phyloP scores from a whole-genome alignment of 1,140 invertebrate genomes.

The Diorhabda sublineata region DNA sequence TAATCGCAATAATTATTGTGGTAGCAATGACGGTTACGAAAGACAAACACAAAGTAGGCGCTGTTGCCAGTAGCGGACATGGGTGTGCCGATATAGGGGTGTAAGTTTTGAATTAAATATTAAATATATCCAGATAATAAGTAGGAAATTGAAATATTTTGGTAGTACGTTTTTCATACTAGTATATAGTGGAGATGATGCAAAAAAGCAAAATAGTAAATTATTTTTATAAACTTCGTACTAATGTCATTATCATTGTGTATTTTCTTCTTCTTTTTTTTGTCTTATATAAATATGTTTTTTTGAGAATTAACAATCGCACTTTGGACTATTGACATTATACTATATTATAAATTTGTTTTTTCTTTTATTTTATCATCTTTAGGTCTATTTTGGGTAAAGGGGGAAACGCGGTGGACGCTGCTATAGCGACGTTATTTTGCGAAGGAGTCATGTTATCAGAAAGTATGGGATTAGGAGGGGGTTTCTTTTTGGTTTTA shows the following conservation, averaged over 20 bases:
- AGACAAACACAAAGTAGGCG: conserved; percentile 24
- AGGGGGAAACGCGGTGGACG: conserved; percentile 74
- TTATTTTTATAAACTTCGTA: background rate
- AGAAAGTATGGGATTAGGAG: conserved; percentile 78
- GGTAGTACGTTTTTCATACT: background rate
- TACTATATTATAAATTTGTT: background rate
- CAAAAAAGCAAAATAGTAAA: background rate
- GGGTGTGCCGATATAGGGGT: conserved; percentile 46
- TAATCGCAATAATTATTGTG: conserved; percentile 12
- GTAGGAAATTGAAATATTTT: background rate
- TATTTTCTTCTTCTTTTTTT: background rate
- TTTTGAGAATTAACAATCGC: no score
- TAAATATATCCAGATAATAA: conserved; percentile 1
- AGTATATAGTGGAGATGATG: background rate
- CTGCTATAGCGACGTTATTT: conserved; percentile 73
- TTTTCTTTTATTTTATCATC: conserved; percentile 4
- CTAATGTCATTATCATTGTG: background rate
- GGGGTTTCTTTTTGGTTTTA: conserved; percentile 75
- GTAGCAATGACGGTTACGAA: conserved; percentile 12
- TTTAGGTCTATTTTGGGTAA: conserved; percentile 31
- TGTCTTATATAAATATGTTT: background rate
- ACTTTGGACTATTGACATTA: background rate
- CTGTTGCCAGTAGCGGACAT: conserved; percentile 43
- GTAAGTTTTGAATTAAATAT: conserved; percentile 29
- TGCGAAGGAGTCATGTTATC: conserved; percentile 76